Base-by-base conservation (phyloP, 2,113 vertebrate genomes). In the Gnathonemus longibarbis region DNA sequence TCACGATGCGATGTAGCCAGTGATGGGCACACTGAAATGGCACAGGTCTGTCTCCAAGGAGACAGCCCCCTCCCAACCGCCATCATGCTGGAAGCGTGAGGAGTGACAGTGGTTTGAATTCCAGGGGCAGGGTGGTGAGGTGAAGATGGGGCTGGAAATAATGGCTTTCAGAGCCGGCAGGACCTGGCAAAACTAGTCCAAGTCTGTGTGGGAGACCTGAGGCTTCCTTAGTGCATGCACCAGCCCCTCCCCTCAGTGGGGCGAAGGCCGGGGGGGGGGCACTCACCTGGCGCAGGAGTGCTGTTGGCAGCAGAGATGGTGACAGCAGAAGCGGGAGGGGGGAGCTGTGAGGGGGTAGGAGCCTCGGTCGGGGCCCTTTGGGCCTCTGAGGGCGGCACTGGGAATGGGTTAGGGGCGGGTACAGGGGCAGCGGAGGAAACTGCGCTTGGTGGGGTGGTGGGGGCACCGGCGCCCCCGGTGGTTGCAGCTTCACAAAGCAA, bases 241-340 rank as follows among this genome's bases (percentile, higher is more conserved):
- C 45, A 5, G 10, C 45, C 70, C 35, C 31, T 27, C 35, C 24
- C 19, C 19, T 9, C 45, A 49, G 2, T 31, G 45, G 35, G 49
- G 46, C 24, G 5, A 11, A 31, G 66, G 27, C 6, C 2, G 9
- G 17, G 49, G 7, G 62, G 66, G 88, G 91, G 58, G 89, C 91
- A 98, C 98, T 99, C 97, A 99, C 98, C 98, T 98, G 97, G 96
- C 94, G 97, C 94, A 86, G 97, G 97, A 95, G 97, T 97, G 95
- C 96, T 95, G 92, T 95, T 97, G 94, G 97, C 92, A 95, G 96
- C 95, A 93, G 97, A 91, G 94, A 96, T 96, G 95, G 97, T 97
- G 94, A 97, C 96, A 96, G 96, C 96, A 94, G 97, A 96, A 91
- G 96, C 94, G 90, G 96, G 92, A 91, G 91, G 94, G 88, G 97